Evolutionary conservation across 2,888 invertebrate species (phyloP).

Genomic region (Xanthia togata): DNA sequence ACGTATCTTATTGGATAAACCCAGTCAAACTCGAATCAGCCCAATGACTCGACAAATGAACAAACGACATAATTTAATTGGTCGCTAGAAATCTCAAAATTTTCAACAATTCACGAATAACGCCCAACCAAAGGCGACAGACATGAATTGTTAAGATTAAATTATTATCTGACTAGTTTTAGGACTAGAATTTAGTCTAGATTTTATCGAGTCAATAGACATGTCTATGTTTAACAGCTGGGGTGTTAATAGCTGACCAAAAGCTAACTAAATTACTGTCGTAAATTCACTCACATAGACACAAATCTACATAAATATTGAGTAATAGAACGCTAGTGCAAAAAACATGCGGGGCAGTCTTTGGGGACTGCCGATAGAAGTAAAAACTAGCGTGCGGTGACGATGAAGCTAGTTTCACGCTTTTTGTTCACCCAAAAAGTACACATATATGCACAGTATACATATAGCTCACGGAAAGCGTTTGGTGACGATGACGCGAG

Average conservation of each 20-base stretch:
- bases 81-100: slow-evolving; percentile 22
- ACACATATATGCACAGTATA: too few species aligned
- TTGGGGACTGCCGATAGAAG: too few species aligned
- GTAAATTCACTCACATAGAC: slow-evolving; percentile 19
- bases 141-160: slow-evolving; percentile 42
- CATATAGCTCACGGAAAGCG: too few species aligned
- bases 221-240: slow-evolving; percentile 44
- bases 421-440: too few species aligned
- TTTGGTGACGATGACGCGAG: too few species aligned
- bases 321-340: neutral
- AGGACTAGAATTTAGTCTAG: slow-evolving; percentile 41
- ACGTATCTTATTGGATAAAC: neutral
- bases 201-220: slow-evolving; percentile 49
- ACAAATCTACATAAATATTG: neutral
- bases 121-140: neutral
- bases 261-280: slow-evolving; percentile 4
- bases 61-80: slow-evolving; percentile 18
- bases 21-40: neutral
- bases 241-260: slow-evolving; percentile 39
- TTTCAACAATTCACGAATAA: slow-evolving; percentile 50
- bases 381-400: too few species aligned
- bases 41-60: slow-evolving; percentile 2
- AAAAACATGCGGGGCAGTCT: too few species aligned
- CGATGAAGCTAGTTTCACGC: too few species aligned
- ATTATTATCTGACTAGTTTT: slow-evolving; percentile 43